phyloP scores from a whole-genome alignment of 1,140 invertebrate genomes.

The Eupeodes corollae region DNA sequence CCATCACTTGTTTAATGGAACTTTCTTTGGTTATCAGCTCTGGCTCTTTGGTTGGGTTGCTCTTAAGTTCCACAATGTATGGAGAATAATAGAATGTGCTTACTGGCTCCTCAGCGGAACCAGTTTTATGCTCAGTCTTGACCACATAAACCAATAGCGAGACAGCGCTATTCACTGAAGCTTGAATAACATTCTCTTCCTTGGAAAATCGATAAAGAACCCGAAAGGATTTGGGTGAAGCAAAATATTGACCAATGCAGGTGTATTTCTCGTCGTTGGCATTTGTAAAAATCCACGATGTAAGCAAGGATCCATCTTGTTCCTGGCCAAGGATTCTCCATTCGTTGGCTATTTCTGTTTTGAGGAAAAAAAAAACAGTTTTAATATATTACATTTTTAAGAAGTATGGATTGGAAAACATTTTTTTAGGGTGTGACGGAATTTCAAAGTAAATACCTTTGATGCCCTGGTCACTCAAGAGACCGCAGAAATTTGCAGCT shows the following conservation, averaged over 20 bases:
- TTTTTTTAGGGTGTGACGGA: neutral
- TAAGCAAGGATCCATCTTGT: conserved; percentile 54
- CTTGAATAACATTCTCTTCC: conserved; percentile 59
- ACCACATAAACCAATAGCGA: conserved; percentile 55
- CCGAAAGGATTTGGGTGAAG: conserved; percentile 44
- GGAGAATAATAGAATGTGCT: conserved; percentile 37
- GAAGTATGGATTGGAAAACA: neutral
- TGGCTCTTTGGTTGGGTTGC: conserved; percentile 38
- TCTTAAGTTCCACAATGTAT: conserved; percentile 48
- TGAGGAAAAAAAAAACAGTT: neutral
- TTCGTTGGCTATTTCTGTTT: conserved; percentile 48
- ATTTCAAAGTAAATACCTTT: conserved; percentile 19
- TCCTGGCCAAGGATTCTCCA: conserved; percentile 68
- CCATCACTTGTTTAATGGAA: conserved; percentile 53
- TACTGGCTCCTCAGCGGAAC: conserved; percentile 3
- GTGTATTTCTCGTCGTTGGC: conserved; percentile 27
- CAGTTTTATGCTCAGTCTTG: conserved; percentile 35
- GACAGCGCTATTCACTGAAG: conserved; percentile 57
- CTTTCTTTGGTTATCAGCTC: conserved; percentile 44
- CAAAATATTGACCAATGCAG: conserved; percentile 32
- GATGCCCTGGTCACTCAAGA: conserved; percentile 26
- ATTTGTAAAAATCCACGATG: conserved; percentile 54
- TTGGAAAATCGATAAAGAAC: conserved; percentile 50
- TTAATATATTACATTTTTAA: neutral
- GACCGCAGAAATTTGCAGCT: conserved; percentile 35